Evolutionary conservation across 2,797 vertebrate genomes (phyloP).

Genomic region (Falco concolor): DNA sequence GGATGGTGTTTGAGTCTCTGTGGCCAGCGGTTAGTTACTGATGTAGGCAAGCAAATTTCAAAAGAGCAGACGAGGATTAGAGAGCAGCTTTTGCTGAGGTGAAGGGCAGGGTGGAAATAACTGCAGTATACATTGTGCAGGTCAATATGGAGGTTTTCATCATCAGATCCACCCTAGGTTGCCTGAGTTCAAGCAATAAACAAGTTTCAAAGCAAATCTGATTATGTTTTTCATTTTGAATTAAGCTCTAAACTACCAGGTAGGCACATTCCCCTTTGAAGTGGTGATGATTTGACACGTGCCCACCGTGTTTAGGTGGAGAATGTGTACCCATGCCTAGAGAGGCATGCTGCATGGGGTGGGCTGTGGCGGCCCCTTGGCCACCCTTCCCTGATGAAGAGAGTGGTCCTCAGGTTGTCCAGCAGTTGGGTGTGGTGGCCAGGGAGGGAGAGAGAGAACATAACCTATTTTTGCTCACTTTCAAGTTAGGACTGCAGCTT

Average conservation of each 20-base stretch:
- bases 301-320: not conserved
- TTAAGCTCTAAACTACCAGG: not conserved
- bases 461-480: not conserved
- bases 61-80: not conserved
- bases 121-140: not conserved
- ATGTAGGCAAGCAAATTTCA: not conserved
- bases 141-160: not conserved
- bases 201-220: not conserved
- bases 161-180: not conserved
- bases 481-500: slow-evolving; percentile 49
- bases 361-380: accelerated
- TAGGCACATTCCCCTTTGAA: not conserved
- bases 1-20: not conserved
- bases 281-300: not conserved
- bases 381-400: not conserved
- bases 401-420: not conserved
- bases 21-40: not conserved
- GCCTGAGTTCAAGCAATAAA: not conserved
- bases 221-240: not conserved
- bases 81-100: not conserved
- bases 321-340: accelerated
- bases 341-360: accelerated
- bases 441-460: not conserved
- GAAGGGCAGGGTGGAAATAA: not conserved
- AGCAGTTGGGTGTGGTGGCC: not conserved